These are phyloP conservation scores for Plectropomus leopardus DNA, from an alignment of 2,113 vertebrate species.

Conservation along the genomic window DNA sequence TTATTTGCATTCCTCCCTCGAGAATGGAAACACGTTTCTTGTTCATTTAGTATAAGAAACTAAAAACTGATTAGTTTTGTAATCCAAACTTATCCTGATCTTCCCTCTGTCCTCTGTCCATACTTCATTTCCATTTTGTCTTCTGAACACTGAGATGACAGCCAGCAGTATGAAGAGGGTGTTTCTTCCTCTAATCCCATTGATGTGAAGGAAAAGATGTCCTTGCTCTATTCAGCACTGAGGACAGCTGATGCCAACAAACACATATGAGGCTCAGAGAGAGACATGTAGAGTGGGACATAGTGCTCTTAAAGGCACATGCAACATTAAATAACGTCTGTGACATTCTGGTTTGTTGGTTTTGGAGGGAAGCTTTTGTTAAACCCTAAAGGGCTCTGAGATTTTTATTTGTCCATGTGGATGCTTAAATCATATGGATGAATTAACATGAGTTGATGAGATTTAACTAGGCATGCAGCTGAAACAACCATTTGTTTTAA, in stretches of 20 bases:
- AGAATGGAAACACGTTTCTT: slow-evolving; percentile 26
- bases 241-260: slow-evolving; percentile 79
- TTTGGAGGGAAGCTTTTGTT: slow-evolving; percentile 35
- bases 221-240: slow-evolving; percentile 69
- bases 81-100: slow-evolving; percentile 59
- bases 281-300: slow-evolving; percentile 72
- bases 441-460: slow-evolving; percentile 58
- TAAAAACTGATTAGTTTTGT: slow-evolving; percentile 31
- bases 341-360: slow-evolving; percentile 26
- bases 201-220: slow-evolving; percentile 69
- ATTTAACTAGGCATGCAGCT: slow-evolving; percentile 55
- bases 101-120: slow-evolving; percentile 29
- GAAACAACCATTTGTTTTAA: slow-evolving; percentile 43
- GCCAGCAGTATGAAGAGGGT: slow-evolving; percentile 45
- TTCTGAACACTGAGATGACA: slow-evolving; percentile 44
- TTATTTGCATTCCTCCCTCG: slow-evolving; percentile 31
- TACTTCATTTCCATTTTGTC: slow-evolving; percentile 34
- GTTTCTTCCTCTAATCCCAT: slow-evolving; percentile 70
- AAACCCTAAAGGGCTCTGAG: slow-evolving; percentile 46
- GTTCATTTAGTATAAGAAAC: slow-evolving; percentile 12
- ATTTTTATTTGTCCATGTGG: slow-evolving; percentile 48
- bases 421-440: slow-evolving; percentile 53
- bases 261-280: slow-evolving; percentile 76
- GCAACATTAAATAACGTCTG: slow-evolving; percentile 57
- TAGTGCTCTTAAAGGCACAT: slow-evolving; percentile 84